phyloP scores from a whole-genome alignment of 2,888 invertebrate species.

The Thalpophila matura region DNA sequence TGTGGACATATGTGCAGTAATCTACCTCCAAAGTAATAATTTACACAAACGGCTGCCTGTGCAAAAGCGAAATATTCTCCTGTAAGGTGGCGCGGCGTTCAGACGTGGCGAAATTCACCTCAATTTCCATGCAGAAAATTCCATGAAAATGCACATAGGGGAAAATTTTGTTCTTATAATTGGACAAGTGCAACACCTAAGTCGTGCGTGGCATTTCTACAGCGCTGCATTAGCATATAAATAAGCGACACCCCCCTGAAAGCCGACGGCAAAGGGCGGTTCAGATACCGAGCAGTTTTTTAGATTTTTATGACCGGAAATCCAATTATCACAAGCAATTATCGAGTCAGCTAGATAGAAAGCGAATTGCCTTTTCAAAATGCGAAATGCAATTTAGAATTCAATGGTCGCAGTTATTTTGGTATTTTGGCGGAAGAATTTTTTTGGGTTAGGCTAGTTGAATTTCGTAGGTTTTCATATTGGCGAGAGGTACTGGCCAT shows the following conservation, averaged over 20 bases:
- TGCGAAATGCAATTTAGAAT: conserved; percentile 73
- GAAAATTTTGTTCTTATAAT: conserved; percentile 88
- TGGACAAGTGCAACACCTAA: conserved; percentile 87
- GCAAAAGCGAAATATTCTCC: conserved; percentile 71
- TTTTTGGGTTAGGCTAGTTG: conserved; percentile 35
- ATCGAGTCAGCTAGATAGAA: conserved; percentile 84
- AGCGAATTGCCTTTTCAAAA: conserved; percentile 78
- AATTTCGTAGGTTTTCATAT: conserved; percentile 36
- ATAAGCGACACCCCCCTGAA: conserved; percentile 83
- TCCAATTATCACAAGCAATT: conserved; percentile 88
- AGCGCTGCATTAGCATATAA: conserved; percentile 87
- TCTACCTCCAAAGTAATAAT: conserved; percentile 69
- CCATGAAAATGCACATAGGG: conserved; percentile 85
- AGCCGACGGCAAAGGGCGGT: conserved; percentile 76
- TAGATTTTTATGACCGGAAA: conserved; percentile 86
- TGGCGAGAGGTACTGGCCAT: conserved; percentile 1
- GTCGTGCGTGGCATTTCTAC: conserved; percentile 86
- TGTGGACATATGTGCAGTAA: conserved; percentile 56
- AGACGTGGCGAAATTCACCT: conserved; percentile 80
- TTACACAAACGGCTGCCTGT: conserved; percentile 73
- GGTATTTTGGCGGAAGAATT: conserved; percentile 55
- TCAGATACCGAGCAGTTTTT: conserved; percentile 74
- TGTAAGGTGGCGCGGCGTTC: conserved; percentile 66
- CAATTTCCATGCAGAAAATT: conserved; percentile 84
- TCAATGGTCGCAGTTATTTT: conserved; percentile 65